A percentile compares a stretch with the other conserved stretches of the same genome.
These are phyloP conservation scores for Eubasilissa regina DNA, from an alignment of 1,140 invertebrate species.

Conservation along the genomic window DNA sequence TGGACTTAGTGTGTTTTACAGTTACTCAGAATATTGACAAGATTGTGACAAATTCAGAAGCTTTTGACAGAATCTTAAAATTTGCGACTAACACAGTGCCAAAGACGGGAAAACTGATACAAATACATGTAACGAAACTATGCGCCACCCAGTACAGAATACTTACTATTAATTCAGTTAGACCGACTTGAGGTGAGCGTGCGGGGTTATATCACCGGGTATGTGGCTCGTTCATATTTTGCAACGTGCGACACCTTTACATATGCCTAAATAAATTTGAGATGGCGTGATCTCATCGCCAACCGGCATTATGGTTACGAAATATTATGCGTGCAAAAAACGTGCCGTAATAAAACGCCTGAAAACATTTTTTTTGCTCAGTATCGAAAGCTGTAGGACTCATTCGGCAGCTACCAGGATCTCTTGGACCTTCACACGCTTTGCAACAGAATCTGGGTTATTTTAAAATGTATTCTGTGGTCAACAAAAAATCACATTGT, in stretches of 20 bases:
- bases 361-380: constrained; percentile 4
- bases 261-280: not conserved
- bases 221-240: not conserved
- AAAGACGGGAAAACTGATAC: too few relatives aligned
- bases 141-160: too few relatives aligned
- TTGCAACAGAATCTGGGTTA: constrained; percentile 10
- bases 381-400: constrained; percentile 20
- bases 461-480: not conserved
- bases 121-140: too few relatives aligned
- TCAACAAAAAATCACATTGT: constrained; percentile 5
- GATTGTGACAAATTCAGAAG: too few relatives aligned
- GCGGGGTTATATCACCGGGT: too few relatives aligned
- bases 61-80: too few relatives aligned
- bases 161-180: too few relatives aligned
- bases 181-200: too few relatives aligned
- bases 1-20: too few relatives aligned
- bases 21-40: too few relatives aligned
- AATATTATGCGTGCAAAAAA: constrained; percentile 24
- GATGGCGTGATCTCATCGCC: constrained; percentile 22
- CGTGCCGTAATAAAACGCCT: constrained; percentile 25
- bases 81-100: too few relatives aligned
- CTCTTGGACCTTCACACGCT: constrained; percentile 20
- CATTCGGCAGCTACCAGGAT: constrained; percentile 19
- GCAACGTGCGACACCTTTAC: not conserved
- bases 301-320: not conserved